A percentile compares a stretch with the other conserved stretches of the same genome.
Evolutionary conservation across 1,140 invertebrate genomes (phyloP).

Genomic region (Cephus cinctus): DNA sequence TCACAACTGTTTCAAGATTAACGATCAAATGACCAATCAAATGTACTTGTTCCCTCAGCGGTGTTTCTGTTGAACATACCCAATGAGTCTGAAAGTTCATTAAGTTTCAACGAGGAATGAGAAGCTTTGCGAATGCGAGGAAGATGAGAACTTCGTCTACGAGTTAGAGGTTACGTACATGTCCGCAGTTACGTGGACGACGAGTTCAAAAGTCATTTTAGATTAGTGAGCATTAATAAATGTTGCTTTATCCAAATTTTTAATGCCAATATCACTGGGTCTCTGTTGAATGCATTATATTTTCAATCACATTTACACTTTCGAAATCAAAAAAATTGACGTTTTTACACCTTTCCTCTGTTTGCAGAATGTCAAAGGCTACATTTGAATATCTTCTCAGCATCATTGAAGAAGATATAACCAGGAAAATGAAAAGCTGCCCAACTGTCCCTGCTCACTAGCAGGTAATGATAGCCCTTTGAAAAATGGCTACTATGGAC

Average conservation of each 20-base stretch:
- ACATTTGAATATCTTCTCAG: slow-evolving; percentile 8
- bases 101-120: slow-evolving; percentile 8
- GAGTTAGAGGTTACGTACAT: slow-evolving; percentile 6
- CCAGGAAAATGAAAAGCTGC: slow-evolving; percentile 4
- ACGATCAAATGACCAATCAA: no score
- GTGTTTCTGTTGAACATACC: no score
- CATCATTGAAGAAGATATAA: slow-evolving; percentile 1
- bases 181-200: not conserved
- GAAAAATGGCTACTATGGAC: slow-evolving; percentile 10
- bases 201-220: slow-evolving; percentile 13
- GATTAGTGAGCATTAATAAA: no score
- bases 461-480: slow-evolving; percentile 13
- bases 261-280: not conserved
- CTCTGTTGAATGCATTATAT: no score
- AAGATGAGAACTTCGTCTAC: slow-evolving; percentile 6
- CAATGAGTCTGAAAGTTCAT: no score
- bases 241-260: not conserved
- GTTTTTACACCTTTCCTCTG: no score
- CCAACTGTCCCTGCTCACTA: slow-evolving; percentile 3
- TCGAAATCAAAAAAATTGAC: no score
- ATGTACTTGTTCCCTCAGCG: no score
- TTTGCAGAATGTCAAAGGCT: slow-evolving; percentile 10
- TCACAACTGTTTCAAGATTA: no score
- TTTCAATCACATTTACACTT: no score
- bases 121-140: not conserved